Base-by-base conservation (phyloP, 2,797 vertebrate species). In the Dendrocincla tyrannina region DNA sequence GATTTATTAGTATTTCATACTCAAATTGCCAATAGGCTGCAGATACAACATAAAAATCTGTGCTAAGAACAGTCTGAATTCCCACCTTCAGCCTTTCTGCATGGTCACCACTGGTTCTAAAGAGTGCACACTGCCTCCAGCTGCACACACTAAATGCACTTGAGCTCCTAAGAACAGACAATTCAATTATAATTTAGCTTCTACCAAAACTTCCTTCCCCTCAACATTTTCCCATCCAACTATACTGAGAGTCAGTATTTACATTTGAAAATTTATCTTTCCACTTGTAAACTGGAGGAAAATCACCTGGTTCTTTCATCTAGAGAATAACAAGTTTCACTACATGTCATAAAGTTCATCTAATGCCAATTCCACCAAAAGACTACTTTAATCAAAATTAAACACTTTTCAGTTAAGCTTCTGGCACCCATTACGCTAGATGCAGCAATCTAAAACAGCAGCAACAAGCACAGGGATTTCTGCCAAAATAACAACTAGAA, bases 31-130 rank as follows among this genome's bases (percentile, higher is more conserved):
- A 93, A 35, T 20, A 75, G 58, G 28, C 28, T 69, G 30, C 39
- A 94, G 17, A 53, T 5, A 49, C 2, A 30, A 81, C 18, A 39
- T 2, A 35, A 5, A 44, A 32, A 42, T 19, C 10, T 10, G 33
- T 16, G 18, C 25, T n/a, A 52, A 22, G 20, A 63, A 66, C 70
- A 82, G 24, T 10, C 33, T 59, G 7, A 82, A 32, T 24, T 67
- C 37, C 22, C 17, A 33, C 22, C 47, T 69, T 85, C 33, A 62
- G 47, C 63, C 56, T 25, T 79, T 37, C 4, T 32, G 20, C n/a
- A 72, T 0, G 0, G 32, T 22, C 50, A 81, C 7, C 42, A 20
- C 20, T 24, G 35, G 35, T 39, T 32, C 37, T 12, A 1, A 3
- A 23, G 27, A 63, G 10, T 2, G 8, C 22, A 49, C 1, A 1